A percentile compares a stretch with the other conserved stretches of the same genome.
Conservation (phyloP, 2,888 invertebrate species). For the Trichogramma evanescens region DNA sequence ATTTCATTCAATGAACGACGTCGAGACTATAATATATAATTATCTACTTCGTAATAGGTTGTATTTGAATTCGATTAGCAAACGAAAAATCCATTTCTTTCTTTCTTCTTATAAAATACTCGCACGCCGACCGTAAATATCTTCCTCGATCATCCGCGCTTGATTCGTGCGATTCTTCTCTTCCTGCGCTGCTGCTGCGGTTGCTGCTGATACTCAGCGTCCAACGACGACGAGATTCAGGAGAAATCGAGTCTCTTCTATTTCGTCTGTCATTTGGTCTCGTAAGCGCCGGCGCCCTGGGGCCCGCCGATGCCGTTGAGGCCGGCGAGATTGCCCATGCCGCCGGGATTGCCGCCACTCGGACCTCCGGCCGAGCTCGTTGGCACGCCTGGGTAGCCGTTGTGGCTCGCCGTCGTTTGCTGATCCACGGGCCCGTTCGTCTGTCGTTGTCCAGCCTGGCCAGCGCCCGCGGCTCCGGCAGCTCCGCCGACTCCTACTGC, state of each 20-base stretch:
- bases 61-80: too few species aligned
- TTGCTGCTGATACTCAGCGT: too few species aligned
- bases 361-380: slow-evolving; percentile 24
- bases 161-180: too few species aligned
- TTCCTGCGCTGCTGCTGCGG: too few species aligned
- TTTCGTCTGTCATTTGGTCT: slow-evolving; percentile 45
- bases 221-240: too few species aligned
- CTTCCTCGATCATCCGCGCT: too few species aligned
- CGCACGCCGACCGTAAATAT: too few species aligned
- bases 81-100: too few species aligned
- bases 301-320: slow-evolving; percentile 17
- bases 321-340: slow-evolving; percentile 6
- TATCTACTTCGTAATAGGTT: too few species aligned
- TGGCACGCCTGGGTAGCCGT: slow-evolving; percentile 41
- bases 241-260: slow-evolving; percentile 23
- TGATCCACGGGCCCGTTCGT: slow-evolving; percentile 31
- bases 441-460: slow-evolving; percentile 30
- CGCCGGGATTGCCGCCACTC: slow-evolving; percentile 32
- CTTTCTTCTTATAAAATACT: too few species aligned
- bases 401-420: slow-evolving; percentile 41
- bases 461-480: background rate
- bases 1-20: too few species aligned
- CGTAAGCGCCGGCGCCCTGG: slow-evolving; percentile 30
- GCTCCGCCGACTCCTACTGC: slow-evolving; percentile 31
- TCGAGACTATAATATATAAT: too few species aligned